phyloP scores from a whole-genome alignment of 2,888 invertebrate genomes.

The Tyria jacobaeae region DNA sequence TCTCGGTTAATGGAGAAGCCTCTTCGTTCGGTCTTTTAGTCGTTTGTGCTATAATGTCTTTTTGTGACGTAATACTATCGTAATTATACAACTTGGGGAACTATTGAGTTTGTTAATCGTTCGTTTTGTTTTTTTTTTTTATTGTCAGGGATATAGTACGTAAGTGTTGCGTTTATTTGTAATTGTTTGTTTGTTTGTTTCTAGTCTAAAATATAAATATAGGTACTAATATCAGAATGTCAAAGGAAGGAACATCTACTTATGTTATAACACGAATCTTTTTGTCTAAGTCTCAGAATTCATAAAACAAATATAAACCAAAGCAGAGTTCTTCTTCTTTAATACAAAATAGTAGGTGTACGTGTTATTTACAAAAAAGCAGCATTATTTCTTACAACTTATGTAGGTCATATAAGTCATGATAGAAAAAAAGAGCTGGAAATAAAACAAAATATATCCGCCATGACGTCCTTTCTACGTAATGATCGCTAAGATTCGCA shows the following conservation, averaged over 20 bases:
- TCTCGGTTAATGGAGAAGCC: constrained; percentile 48
- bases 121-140: not conserved
- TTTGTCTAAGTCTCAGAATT: too few relatives aligned
- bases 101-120: not conserved
- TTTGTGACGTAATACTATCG: constrained; percentile 39
- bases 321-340: too few relatives aligned
- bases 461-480: constrained; percentile 68
- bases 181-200: too few relatives aligned
- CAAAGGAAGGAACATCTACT: too few relatives aligned
- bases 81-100: constrained; percentile 26
- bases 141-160: too few relatives aligned
- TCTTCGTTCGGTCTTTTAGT: constrained; percentile 40
- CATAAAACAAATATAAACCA: too few relatives aligned
- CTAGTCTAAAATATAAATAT: too few relatives aligned
- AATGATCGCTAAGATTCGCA: constrained; percentile 85
- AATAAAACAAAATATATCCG: constrained; percentile 38
- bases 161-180: too few relatives aligned
- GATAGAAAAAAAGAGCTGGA: constrained; percentile 25
- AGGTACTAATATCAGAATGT: too few relatives aligned
- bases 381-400: constrained; percentile 13
- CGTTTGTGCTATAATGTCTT: constrained; percentile 41
- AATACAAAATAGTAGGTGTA: too few relatives aligned
- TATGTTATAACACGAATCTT: too few relatives aligned
- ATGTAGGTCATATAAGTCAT: constrained; percentile 39
- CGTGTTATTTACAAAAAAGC: constrained; percentile 6